These are phyloP conservation scores for Hyalella azteca DNA, from an alignment of 2,888 invertebrate species.

Conservation along the genomic window DNA sequence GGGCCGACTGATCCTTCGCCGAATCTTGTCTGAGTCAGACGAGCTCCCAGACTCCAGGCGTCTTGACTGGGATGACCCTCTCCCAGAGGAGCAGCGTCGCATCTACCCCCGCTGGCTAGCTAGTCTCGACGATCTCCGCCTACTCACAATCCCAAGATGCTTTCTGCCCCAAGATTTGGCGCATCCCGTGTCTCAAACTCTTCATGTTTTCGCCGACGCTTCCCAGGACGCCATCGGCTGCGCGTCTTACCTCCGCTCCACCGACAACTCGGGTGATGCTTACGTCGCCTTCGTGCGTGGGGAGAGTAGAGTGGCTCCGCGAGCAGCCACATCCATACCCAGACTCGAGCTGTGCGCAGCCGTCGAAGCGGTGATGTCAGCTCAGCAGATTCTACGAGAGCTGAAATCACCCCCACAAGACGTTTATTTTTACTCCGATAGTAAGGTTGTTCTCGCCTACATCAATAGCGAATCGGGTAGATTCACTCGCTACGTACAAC, in stretches of 20 bases:
- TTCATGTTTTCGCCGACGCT: neutral
- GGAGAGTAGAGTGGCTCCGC: neutral
- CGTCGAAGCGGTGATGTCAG: neutral
- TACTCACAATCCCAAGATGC: neutral
- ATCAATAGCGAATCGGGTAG: no score
- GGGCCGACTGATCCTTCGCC: neutral
- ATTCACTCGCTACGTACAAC: no score
- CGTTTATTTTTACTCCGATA: neutral
- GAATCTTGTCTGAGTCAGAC: neutral
- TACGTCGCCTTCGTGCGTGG: neutral
- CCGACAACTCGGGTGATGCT: neutral
- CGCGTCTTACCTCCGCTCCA: neutral
- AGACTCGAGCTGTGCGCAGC: neutral
- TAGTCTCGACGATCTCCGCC: neutral
- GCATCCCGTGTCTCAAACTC: neutral
- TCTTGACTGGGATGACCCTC: neutral
- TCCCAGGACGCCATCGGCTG: neutral
- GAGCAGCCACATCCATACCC: neutral
- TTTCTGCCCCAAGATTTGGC: neutral
- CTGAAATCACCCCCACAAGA: neutral
- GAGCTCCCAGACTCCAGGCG: neutral
- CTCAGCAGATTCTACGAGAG: neutral
- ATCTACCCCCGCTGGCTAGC: neutral
- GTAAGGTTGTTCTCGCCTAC: neutral
- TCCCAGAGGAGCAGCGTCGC: neutral